Base-by-base conservation (phyloP, 2,113 vertebrate species). In the Pipa parva region DNA sequence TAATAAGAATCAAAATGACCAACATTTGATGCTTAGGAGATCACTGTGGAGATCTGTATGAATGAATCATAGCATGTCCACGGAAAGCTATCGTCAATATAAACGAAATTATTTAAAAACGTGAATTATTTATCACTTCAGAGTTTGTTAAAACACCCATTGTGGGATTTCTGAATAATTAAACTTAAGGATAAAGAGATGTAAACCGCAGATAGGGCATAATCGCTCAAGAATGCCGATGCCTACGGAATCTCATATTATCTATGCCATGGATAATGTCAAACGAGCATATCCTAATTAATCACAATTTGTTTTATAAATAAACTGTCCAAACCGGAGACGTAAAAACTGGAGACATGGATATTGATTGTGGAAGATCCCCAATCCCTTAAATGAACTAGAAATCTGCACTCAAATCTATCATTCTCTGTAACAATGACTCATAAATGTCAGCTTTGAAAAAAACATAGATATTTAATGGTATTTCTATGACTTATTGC, bases 81-180 rank as follows among this genome's bases (percentile, higher is more conserved):
- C 51, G 20, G 15, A 33, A 24, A 58, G 13, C 9, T 45, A 27
- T 49, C 50, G 21, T 58, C 24, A n/a, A 26, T 5, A 2, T 49
- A 15, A 49, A 18, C 50, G 46, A 45, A 59, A 26, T 45, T 49
- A 15, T 7, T n/a, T n/a, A n/a, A n/a, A n/a, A n/a, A n/a, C n/a
- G n/a, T 67, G 26, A 67, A 58, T 67, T 58, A 67, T 49, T 67
- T 9, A 67, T 65, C 59, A 48, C 10, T 33, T 48, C 27, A 29
- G 42, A 37, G 25, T 59, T 33, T 37, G 45, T 42, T n/a, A 42
- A 68, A 31, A 39, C 49, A 5, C 21, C 45, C 56, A 51, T 15
- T 31, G 11, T 57, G 63, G 54, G 52, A 49, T 39, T 31, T 58
- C 27, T 68, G 45, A 68, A 68, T 68, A 68, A 68, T 68, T 59